Conservation (phyloP, 2,113 vertebrate genomes). For the Xiphias gladius region DNA sequence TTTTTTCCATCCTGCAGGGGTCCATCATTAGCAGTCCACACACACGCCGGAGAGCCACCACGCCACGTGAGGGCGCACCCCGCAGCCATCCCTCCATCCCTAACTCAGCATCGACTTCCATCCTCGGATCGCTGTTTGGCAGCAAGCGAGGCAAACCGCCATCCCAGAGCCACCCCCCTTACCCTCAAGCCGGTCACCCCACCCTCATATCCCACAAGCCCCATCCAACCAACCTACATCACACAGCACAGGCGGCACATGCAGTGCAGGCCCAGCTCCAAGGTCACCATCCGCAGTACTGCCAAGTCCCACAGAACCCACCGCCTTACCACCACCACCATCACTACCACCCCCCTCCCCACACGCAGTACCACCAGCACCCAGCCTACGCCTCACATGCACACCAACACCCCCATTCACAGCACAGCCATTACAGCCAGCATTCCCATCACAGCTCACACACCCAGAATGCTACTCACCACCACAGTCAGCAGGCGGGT, state of each 20-base stretch:
- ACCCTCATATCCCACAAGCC: constrained; percentile 87
- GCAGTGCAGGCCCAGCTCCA: constrained; percentile 81
- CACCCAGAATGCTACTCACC: constrained; percentile 81
- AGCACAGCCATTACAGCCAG: constrained; percentile 83
- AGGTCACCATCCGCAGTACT: constrained; percentile 88
- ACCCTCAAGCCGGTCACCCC: constrained; percentile 80
- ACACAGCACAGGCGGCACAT: constrained; percentile 84
- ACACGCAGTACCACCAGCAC: constrained; percentile 87
- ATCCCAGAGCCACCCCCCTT: constrained; percentile 85
- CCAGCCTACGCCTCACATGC: constrained; percentile 85
- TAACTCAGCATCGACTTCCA: constrained; percentile 87
- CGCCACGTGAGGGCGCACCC: constrained; percentile 90
- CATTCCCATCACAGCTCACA: constrained; percentile 84
- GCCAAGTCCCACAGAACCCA: constrained; percentile 90
- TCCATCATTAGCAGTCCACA: constrained; percentile 99
- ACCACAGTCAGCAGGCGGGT: constrained; percentile 88
- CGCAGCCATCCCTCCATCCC: constrained; percentile 89
- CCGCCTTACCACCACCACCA: constrained; percentile 95
- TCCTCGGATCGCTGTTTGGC: constrained; percentile 95
- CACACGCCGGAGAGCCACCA: constrained; percentile 91
- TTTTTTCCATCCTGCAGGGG: constrained; percentile 88
- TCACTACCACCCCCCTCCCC: constrained; percentile 92
- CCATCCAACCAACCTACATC: constrained; percentile 87
- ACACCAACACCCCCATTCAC: constrained; percentile 75
- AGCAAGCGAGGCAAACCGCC: constrained; percentile 91